phyloP scores from a whole-genome alignment of 2,113 vertebrate genomes.

The Trachemys scripta region DNA sequence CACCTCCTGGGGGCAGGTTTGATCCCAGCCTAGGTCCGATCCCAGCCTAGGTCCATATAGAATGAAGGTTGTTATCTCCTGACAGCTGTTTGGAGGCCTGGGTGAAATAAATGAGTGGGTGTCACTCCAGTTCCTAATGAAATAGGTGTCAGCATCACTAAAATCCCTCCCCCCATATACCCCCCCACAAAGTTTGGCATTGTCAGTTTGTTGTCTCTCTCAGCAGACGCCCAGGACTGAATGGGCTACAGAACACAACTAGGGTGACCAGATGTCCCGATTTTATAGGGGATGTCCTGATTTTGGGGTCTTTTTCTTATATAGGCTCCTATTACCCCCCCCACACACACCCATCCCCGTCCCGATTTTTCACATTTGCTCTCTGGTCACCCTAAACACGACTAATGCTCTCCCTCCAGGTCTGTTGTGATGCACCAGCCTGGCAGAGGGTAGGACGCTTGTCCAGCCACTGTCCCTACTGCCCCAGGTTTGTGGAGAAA shows the following conservation, averaged over 20 bases:
- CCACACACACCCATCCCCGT: too few relatives aligned
- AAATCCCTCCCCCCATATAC: background rate
- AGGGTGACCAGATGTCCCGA: background rate
- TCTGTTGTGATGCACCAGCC: background rate
- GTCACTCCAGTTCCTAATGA: constrained; percentile 28
- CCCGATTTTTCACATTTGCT: too few relatives aligned
- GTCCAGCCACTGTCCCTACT: background rate
- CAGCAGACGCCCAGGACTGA: background rate
- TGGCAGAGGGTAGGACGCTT: fast-evolving
- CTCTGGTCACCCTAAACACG: too few relatives aligned
- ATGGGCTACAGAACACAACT: fast-evolving
- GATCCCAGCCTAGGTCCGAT: background rate
- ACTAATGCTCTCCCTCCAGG: background rate
- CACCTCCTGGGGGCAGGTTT: background rate
- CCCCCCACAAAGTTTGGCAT: background rate
- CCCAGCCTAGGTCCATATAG: background rate
- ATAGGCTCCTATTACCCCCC: too few relatives aligned
- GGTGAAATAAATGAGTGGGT: constrained; percentile 5
- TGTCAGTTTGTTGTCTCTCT: background rate
- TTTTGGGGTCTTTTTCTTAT: too few relatives aligned
- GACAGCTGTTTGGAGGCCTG: constrained; percentile 14
- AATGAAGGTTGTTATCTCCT: constrained; percentile 21
- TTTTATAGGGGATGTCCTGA: too few relatives aligned
- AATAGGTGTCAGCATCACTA: constrained; percentile 28
- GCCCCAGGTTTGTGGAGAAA: background rate